phyloP scores from a whole-genome alignment of 2,113 vertebrate species.

The Mola mola region DNA sequence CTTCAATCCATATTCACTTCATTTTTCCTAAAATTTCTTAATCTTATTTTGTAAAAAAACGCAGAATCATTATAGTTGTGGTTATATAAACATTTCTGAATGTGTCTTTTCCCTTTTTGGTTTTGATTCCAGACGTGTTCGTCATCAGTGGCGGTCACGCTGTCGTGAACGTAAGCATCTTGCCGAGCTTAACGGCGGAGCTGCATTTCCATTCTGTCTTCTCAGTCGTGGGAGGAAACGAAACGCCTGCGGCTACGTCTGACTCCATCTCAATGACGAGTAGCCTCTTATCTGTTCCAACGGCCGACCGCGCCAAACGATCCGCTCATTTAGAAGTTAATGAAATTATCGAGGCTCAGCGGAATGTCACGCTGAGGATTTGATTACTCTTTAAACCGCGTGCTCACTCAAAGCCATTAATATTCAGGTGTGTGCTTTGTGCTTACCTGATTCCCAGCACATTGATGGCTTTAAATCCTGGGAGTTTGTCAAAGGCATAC shows the following conservation, averaged over 20 bases:
- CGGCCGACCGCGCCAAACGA: neutral
- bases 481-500: conserved; percentile 87
- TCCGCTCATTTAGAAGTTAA: conserved; percentile 22
- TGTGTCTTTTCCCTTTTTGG: no score
- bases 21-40: no score
- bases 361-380: conserved; percentile 10
- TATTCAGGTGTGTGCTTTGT: neutral
- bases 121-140: no score
- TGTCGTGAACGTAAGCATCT: no score
- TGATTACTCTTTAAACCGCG: neutral
- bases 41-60: no score
- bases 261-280: conserved; percentile 18
- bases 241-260: conserved; percentile 5
- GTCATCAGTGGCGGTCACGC: no score
- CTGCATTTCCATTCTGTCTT: no score
- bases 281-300: conserved; percentile 23
- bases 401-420: neutral
- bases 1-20: no score
- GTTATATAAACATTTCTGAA: no score
- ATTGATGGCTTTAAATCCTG: conserved; percentile 87
- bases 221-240: no score
- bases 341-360: conserved; percentile 30
- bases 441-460: conserved; percentile 90
- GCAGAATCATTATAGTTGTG: no score
- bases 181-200: no score